A percentile compares a stretch with the other conserved stretches of the same genome.
Evolutionary conservation across 2,797 vertebrate genomes (phyloP).

Genomic region (Alca torda): DNA sequence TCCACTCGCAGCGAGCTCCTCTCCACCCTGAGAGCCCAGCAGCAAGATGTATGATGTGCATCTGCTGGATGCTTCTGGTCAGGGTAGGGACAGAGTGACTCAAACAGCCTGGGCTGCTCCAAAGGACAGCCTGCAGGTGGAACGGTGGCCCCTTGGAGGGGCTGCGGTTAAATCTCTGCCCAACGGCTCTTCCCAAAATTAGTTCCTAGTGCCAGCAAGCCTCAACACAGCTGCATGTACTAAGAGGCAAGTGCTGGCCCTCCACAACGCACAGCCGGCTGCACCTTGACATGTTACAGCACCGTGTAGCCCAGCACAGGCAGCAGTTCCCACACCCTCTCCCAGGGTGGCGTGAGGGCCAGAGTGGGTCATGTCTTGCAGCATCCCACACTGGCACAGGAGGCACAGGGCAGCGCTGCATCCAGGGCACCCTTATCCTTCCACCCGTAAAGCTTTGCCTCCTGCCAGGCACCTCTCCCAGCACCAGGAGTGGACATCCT

Average conservation of each 20-base stretch:
- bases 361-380: accelerated
- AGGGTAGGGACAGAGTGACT: not conserved
- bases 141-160: accelerated
- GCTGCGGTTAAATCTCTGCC: not conserved
- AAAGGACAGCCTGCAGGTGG: not conserved
- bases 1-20: not conserved
- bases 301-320: accelerated
- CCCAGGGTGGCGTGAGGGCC: accelerated
- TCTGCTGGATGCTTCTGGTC: not conserved
- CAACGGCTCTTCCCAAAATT: not conserved
- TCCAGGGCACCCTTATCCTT: not conserved
- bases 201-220: accelerated
- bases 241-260: not conserved
- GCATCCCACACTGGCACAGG: not conserved
- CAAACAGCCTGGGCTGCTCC: not conserved
- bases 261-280: accelerated
- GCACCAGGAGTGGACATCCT: not conserved
- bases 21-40: accelerated
- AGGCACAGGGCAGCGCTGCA: not conserved
- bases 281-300: accelerated
- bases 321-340: not conserved
- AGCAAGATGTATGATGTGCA: accelerated
- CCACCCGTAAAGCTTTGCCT: not conserved
- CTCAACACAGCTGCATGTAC: not conserved
- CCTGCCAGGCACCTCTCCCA: not conserved